Base-by-base conservation (phyloP, 2,888 invertebrate species). In the Orthonychiurus folsomi region DNA sequence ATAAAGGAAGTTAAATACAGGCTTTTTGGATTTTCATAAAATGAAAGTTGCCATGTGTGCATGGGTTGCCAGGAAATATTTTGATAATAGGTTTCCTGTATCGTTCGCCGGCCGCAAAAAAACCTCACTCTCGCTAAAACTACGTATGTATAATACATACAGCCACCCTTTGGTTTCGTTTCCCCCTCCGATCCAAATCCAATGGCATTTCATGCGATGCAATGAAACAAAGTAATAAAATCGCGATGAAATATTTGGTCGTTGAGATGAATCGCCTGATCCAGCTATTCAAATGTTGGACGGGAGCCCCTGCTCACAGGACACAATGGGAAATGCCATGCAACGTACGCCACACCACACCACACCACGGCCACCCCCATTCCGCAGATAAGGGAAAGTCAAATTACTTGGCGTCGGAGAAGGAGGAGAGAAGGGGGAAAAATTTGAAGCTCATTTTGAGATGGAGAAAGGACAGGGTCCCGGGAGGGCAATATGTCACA, bases 401-500 rank as follows among this genome's bases (percentile, higher is more conserved):
- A 52, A 52, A 52, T 52, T 52, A 52, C 24, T 5, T 21, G 48
- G n/a, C 15, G 37, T 37, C 37, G 52, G 52, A 12, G 5, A 5
- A 20, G 5, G 24, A 52, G 52, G 20, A 20, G 52, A 52, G 21
- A 52, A 23, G 20, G 3, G 20, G 24, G 52, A 52, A 20, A 52
- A 23, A 52, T 23, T 52, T 23, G 52, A 23, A 52, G 52, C 52
- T 52, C 52, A 52, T 52, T 52, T 52, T 37, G 12, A n/a, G 24
- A 23, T 52, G 26, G 27, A 23, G 54, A 61, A 58, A 48, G 52
- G 20, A 60, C 47, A 56, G 24, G 25, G 48, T 64, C 64, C 62
- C 63, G 52, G 48, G 66, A 63, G 66, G 50, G 58, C 62, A 66
- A 66, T 66, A 58, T 66, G 66, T 66, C 66, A 63, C 21, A 37